Evolutionary conservation across 2,888 invertebrate genomes (phyloP).

Genomic region (Smittia aterrima): DNA sequence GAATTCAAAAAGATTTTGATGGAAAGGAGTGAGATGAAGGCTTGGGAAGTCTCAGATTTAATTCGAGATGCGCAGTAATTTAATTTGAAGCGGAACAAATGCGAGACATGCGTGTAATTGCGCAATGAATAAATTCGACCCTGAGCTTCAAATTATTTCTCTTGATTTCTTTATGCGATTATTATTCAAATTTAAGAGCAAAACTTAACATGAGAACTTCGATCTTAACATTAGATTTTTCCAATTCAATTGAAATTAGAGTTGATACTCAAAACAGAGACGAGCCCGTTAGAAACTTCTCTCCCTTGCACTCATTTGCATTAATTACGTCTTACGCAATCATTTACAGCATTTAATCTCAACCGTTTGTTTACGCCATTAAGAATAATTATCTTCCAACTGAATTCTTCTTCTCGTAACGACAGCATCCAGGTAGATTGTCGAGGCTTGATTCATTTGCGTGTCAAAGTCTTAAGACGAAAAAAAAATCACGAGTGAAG

Average conservation of each 20-base stretch:
- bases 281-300: neutral
- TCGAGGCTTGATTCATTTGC: neutral
- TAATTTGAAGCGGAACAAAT: slow-evolving; percentile 24
- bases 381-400: slow-evolving; percentile 39
- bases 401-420: slow-evolving; percentile 9
- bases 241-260: neutral
- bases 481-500: neutral
- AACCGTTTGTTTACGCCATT: slow-evolving; percentile 39
- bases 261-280: neutral
- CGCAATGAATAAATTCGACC: neutral
- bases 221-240: too few relatives aligned
- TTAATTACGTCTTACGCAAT: slow-evolving; percentile 37
- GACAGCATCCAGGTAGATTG: neutral
- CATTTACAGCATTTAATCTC: slow-evolving; percentile 37
- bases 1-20: too few relatives aligned
- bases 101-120: slow-evolving; percentile 24
- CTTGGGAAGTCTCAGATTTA: neutral
- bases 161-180: neutral
- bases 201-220: neutral
- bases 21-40: neutral
- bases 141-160: neutral
- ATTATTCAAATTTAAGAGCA: neutral
- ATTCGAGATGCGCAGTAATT: neutral
- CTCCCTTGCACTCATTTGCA: neutral
- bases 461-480: neutral